Evolutionary conservation across 2,888 invertebrate species (phyloP).

Genomic region (Morpho helenor): DNA sequence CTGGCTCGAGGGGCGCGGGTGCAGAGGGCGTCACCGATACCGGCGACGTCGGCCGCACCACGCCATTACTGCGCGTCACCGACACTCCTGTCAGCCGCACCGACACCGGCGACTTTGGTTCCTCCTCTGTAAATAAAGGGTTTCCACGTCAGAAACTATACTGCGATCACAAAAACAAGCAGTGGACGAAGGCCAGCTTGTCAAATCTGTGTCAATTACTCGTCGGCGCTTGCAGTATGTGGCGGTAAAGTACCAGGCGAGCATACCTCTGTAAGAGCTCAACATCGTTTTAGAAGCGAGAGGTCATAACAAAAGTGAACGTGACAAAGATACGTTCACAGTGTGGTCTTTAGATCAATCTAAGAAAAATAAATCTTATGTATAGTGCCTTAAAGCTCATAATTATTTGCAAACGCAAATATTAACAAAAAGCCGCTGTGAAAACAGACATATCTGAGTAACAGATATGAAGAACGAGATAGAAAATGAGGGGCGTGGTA

Average conservation of each 20-base stretch:
- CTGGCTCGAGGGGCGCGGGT: slow-evolving; percentile 35
- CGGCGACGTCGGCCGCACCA: slow-evolving; percentile 44
- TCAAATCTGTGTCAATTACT: slow-evolving; percentile 68
- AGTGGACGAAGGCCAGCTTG: slow-evolving; percentile 43
- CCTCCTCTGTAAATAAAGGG: slow-evolving; percentile 71
- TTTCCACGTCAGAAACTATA: slow-evolving; percentile 45
- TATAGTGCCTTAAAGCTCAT: slow-evolving; percentile 32
- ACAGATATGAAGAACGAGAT: slow-evolving; percentile 37
- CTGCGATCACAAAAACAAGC: slow-evolving; percentile 7
- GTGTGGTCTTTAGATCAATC: slow-evolving; percentile 29
- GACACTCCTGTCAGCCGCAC: slow-evolving; percentile 60
- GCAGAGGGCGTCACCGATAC: slow-evolving; percentile 32
- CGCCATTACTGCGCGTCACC: slow-evolving; percentile 63
- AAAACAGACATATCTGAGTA: slow-evolving; percentile 37
- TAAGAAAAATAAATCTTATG: slow-evolving; percentile 40
- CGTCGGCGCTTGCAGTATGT: slow-evolving; percentile 74
- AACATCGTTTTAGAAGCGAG: slow-evolving; percentile 37
- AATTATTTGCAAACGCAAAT: slow-evolving; percentile 33
- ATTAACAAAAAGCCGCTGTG: slow-evolving; percentile 55
- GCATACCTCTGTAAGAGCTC: slow-evolving; percentile 48
- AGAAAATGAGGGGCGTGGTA: slow-evolving; percentile 54
- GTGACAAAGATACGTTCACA: slow-evolving; percentile 38
- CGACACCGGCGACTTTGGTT: slow-evolving; percentile 68
- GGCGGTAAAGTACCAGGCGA: slow-evolving; percentile 76
- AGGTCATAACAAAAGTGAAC: slow-evolving; percentile 38